These are phyloP conservation scores for Drosophila meridiana DNA, from an alignment of 2,888 invertebrate species.

Conservation along the genomic window DNA sequence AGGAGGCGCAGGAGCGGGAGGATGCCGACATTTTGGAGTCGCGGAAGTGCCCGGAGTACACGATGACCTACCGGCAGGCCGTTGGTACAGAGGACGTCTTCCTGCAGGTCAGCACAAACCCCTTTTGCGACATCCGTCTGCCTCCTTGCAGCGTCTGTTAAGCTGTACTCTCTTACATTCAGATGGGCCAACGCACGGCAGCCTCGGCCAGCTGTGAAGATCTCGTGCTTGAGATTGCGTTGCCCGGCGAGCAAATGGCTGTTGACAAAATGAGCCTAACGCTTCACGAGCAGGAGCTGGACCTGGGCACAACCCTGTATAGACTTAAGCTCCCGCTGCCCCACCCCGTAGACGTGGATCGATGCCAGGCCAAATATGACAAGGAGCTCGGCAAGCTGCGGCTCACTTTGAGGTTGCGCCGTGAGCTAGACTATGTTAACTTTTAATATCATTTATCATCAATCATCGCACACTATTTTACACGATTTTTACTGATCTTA, in stretches of 20 bases:
- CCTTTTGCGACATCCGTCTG: neutral
- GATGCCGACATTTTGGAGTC: slow-evolving; percentile 87
- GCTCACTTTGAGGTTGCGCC: slow-evolving; percentile 90
- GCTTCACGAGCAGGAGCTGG: slow-evolving; percentile 87
- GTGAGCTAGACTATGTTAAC: slow-evolving; percentile 95
- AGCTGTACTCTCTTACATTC: slow-evolving; percentile 52
- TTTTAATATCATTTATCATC: slow-evolving; percentile 86
- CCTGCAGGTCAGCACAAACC: slow-evolving; percentile 87
- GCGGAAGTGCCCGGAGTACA: slow-evolving; percentile 90
- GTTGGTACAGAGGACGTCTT: slow-evolving; percentile 94
- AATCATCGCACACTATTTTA: neutral
- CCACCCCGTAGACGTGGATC: slow-evolving; percentile 92
- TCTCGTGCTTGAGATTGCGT: slow-evolving; percentile 90
- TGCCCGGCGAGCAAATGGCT: slow-evolving; percentile 89
- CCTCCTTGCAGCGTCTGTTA: neutral
- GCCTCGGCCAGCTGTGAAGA: slow-evolving; percentile 94
- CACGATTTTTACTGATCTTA: no score
- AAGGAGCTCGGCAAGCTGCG: slow-evolving; percentile 88
- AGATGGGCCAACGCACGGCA: slow-evolving; percentile 93
- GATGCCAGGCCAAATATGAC: slow-evolving; percentile 93
- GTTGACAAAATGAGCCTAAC: slow-evolving; percentile 91
- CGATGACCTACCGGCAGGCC: slow-evolving; percentile 93
- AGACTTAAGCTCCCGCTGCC: slow-evolving; percentile 91
- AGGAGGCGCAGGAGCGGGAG: slow-evolving; percentile 86
- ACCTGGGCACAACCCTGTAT: slow-evolving; percentile 88